Percentiles rank a stretch among this genome's conserved stretches.
Evolutionary conservation across 1,140 invertebrate genomes (phyloP).

Genomic region (Lepidostoma basale): DNA sequence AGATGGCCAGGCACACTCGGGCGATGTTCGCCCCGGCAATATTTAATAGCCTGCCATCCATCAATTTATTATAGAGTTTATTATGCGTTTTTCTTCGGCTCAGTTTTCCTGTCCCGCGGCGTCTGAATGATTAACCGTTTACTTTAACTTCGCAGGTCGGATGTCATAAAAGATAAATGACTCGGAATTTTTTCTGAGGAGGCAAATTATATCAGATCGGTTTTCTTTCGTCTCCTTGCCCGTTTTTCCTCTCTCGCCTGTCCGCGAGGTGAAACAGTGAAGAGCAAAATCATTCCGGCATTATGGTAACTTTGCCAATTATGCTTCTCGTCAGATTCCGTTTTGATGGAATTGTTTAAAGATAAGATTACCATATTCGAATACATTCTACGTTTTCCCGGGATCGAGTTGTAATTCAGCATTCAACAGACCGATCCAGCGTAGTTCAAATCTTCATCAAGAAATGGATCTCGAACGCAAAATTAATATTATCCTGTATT

Average conservation of each 20-base stretch:
- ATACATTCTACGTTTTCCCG: not conserved
- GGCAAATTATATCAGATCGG: slow-evolving; percentile 25
- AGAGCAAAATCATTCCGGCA: slow-evolving; percentile 5
- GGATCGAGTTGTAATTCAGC: too few species aligned
- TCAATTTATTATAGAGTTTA: slow-evolving; percentile 30
- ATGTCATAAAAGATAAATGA: slow-evolving; percentile 44
- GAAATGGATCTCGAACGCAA: too few species aligned
- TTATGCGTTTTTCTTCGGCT: slow-evolving; percentile 39
- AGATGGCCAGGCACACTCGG: not conserved
- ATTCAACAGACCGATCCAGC: too few species aligned
- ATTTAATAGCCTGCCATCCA: slow-evolving; percentile 27
- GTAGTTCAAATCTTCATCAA: too few species aligned
- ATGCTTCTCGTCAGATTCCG: not conserved
- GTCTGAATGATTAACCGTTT: slow-evolving; percentile 39
- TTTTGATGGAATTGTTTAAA: not conserved
- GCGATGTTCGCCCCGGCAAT: slow-evolving; percentile 1
- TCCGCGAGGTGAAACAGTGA: not conserved
- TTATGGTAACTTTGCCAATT: slow-evolving; percentile 15
- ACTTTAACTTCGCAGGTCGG: slow-evolving; percentile 42
- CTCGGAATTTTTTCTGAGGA: slow-evolving; percentile 28
- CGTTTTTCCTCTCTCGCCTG: too few species aligned
- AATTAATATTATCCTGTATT: too few species aligned
- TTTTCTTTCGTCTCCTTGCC: not conserved
- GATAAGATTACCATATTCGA: not conserved
- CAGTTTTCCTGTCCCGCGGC: slow-evolving; percentile 19